These are phyloP conservation scores for Scophthalmus maximus DNA, from an alignment of 2,113 vertebrate genomes.

Conservation along the genomic window DNA sequence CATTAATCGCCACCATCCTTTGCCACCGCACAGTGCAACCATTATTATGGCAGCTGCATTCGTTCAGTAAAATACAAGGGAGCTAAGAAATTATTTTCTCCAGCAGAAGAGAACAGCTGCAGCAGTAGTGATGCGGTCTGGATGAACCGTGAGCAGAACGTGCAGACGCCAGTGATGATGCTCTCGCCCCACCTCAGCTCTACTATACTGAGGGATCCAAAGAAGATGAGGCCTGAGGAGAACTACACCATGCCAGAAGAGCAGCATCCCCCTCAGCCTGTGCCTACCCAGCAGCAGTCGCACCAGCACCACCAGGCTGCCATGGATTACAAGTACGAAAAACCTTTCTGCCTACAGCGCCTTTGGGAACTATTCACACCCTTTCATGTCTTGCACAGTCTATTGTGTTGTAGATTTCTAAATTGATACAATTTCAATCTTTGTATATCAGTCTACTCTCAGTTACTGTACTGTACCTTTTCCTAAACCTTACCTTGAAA, in stretches of 20 bases:
- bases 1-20: background rate
- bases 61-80: background rate
- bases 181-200: slow-evolving; percentile 94
- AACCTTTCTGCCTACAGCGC: background rate
- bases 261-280: slow-evolving; percentile 74
- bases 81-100: slow-evolving; percentile 5
- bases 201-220: slow-evolving; percentile 93
- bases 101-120: slow-evolving; percentile 92
- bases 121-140: slow-evolving; percentile 92
- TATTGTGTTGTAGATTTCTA: background rate
- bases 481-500: background rate
- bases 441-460: background rate
- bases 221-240: slow-evolving; percentile 90
- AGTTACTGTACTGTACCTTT: background rate
- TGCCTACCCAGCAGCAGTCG: slow-evolving; percentile 75
- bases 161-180: slow-evolving; percentile 94
- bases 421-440: too few species aligned
- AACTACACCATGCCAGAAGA: slow-evolving; percentile 90
- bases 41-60: background rate
- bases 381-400: too few species aligned
- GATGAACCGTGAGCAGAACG: slow-evolving; percentile 85
- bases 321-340: slow-evolving; percentile 94
- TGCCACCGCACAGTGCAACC: background rate
- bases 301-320: slow-evolving; percentile 84
- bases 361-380: background rate